Evolutionary conservation across 2,888 invertebrate species (phyloP).

Genomic region (Sarcophaga caerulescens): DNA sequence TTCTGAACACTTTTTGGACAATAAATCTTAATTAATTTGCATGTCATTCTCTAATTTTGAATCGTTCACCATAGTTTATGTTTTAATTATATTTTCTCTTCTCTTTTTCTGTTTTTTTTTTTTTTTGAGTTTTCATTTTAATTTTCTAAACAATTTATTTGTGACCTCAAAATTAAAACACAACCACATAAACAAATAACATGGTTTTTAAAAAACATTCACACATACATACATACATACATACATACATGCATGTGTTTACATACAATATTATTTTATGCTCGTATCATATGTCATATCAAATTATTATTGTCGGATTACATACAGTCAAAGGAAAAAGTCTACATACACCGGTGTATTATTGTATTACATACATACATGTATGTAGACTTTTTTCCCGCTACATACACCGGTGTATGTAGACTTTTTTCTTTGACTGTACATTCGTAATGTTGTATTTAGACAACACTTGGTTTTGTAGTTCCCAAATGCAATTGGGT

Average conservation of each 20-base stretch:
- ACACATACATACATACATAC: background rate
- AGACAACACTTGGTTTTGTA: too few relatives aligned
- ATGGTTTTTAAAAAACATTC: background rate
- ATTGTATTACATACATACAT: background rate
- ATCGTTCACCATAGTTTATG: background rate
- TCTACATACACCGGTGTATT: too few relatives aligned
- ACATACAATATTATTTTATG: background rate
- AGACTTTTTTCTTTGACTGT: too few relatives aligned
- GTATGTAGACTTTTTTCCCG: too few relatives aligned
- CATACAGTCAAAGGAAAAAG: too few relatives aligned
- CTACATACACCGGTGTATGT: too few relatives aligned
- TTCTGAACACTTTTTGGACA: too few relatives aligned
- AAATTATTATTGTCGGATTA: background rate
- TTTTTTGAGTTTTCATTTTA: conserved; percentile 8
- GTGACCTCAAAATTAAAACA: conserved; percentile 39
- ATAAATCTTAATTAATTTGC: conserved; percentile 18
- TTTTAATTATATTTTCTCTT: too few relatives aligned
- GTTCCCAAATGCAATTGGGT: background rate
- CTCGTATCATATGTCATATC: background rate
- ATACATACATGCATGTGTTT: background rate
- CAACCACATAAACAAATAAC: conserved; percentile 32
- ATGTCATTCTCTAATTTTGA: conserved; percentile 21
- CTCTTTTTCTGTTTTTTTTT: background rate
- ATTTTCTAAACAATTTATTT: conserved; percentile 40
- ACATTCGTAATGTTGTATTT: too few relatives aligned